Percentiles rank a stretch among this genome's conserved stretches.
Evolutionary conservation across 2,113 vertebrate genomes (phyloP).

Genomic region (Fregetta grallaria): DNA sequence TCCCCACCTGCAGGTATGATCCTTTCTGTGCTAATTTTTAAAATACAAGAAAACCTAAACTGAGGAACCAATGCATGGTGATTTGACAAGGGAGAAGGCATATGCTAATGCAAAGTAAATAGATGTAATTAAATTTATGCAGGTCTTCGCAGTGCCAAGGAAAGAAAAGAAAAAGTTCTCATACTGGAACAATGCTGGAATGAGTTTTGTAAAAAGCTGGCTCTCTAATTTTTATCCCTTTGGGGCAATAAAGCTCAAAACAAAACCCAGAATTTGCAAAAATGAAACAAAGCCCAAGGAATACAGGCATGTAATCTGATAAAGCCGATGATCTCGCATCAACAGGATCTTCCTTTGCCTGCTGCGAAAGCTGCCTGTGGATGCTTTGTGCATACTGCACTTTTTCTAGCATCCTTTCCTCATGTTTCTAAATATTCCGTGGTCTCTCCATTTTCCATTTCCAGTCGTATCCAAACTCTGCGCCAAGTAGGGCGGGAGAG

Average conservation of each 20-base stretch:
- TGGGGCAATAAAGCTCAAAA: not conserved
- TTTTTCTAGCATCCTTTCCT: not conserved
- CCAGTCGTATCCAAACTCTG: fast-evolving
- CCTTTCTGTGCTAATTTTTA: not conserved
- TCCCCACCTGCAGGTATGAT: not conserved
- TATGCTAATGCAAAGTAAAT: constrained; percentile 21
- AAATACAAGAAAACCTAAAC: not conserved
- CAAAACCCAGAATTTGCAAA: not conserved
- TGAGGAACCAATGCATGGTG: not conserved
- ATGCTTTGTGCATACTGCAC: not conserved
- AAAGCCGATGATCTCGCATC: not conserved
- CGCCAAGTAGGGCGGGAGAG: not conserved
- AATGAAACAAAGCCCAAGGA: not conserved
- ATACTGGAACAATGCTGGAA: not conserved
- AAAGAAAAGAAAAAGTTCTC: not conserved
- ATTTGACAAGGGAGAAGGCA: not conserved
- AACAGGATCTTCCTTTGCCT: not conserved
- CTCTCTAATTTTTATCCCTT: not conserved
- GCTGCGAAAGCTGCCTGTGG: fast-evolving
- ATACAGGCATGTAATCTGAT: not conserved
- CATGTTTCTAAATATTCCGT: not conserved
- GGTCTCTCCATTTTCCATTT: fast-evolving
- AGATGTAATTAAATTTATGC: constrained; percentile 5
- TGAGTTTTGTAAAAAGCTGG: not conserved
- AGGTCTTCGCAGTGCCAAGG: not conserved